Percentiles rank a stretch among this genome's conserved stretches.
These are phyloP conservation scores for Trichogramma pretiosum DNA, from an alignment of 1,140 invertebrate genomes.

Conservation along the genomic window DNA sequence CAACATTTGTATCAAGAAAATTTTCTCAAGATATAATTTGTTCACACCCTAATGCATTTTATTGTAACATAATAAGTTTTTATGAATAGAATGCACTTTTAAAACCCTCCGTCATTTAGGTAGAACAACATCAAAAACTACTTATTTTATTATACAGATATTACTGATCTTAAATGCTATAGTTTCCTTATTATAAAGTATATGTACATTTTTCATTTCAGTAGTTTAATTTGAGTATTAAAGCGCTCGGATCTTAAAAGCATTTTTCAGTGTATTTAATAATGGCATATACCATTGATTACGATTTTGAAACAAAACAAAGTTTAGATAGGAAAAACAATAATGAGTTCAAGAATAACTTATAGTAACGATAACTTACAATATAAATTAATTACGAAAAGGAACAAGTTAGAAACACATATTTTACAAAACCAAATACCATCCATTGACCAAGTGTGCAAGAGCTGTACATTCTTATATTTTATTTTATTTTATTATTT, in stretches of 20 bases:
- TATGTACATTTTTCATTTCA: too few species aligned
- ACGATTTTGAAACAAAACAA: conserved; percentile 5
- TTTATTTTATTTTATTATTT: too few species aligned
- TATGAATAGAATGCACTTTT: conserved; percentile 8
- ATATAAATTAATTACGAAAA: too few species aligned
- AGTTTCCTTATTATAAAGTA: conserved; percentile 8
- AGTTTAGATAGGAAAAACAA: conserved; percentile 7
- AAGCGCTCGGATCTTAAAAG: too few species aligned
- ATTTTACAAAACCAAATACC: too few species aligned
- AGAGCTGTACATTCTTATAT: too few species aligned
- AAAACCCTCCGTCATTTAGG: background rate
- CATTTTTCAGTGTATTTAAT: conserved; percentile 5
- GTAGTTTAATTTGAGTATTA: too few species aligned
- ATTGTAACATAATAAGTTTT: conserved; percentile 9
- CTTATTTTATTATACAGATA: conserved; percentile 11
- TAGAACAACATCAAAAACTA: conserved; percentile 14
- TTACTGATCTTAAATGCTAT: too few species aligned
- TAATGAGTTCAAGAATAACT: too few species aligned
- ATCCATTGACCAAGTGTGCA: too few species aligned
- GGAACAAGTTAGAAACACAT: too few species aligned
- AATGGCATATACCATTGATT: background rate
- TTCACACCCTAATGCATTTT: conserved; percentile 13
- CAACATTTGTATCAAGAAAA: conserved; percentile 16
- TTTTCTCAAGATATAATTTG: conserved; percentile 10
- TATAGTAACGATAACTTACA: too few species aligned